Conservation (phyloP, 2,797 vertebrate species). For the Pseudochirops corinnae region DNA sequence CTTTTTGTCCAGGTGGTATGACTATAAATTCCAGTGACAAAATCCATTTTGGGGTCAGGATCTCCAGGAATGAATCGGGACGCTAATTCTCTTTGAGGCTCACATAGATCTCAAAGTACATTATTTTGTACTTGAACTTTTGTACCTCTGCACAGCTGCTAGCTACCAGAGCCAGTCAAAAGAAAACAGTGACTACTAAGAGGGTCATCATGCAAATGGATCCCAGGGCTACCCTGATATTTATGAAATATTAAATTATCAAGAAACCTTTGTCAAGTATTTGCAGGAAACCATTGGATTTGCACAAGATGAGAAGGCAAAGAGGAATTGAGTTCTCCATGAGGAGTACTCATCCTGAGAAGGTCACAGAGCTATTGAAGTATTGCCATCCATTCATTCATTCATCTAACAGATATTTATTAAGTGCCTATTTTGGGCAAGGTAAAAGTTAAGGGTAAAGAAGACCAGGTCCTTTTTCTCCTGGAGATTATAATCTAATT, state of each 20-base stretch:
- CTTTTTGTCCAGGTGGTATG: neutral
- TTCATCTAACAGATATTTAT: neutral
- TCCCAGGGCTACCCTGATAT: neutral
- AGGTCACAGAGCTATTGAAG: neutral
- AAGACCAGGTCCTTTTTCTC: neutral
- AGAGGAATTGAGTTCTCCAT: neutral
- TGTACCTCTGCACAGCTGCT: neutral
- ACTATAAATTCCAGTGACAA: neutral
- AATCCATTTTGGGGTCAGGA: neutral
- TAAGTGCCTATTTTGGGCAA: neutral
- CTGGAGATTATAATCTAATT: neutral
- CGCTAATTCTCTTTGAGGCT: neutral
- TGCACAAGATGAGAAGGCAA: neutral
- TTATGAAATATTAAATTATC: neutral
- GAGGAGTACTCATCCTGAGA: neutral
- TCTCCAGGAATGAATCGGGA: neutral
- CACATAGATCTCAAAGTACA: neutral
- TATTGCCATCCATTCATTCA: neutral
- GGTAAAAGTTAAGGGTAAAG: neutral
- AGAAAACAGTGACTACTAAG: neutral
- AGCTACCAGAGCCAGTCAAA: neutral
- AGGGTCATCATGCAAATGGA: neutral
- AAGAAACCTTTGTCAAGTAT: neutral
- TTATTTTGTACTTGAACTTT: neutral
- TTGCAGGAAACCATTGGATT: neutral